Evolutionary conservation across 2,888 invertebrate genomes (phyloP).

Genomic region (Lycophotia porphyrea): DNA sequence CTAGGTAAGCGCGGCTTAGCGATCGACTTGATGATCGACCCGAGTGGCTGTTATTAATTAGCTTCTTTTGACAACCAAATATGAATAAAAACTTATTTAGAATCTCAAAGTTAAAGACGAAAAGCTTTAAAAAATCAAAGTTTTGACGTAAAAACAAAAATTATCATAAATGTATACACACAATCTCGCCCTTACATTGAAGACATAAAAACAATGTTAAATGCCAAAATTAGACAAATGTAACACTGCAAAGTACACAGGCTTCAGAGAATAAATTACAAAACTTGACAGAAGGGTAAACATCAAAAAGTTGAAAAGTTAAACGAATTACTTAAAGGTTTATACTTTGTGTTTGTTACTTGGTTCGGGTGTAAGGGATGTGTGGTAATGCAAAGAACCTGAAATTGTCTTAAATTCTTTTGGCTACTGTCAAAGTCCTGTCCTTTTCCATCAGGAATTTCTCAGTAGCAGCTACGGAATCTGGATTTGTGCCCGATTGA

Average conservation of each 20-base stretch:
- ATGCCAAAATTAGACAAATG: conserved; percentile 53
- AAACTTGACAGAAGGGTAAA: conserved; percentile 81
- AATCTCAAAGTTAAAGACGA: neutral
- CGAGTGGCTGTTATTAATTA: too few species aligned
- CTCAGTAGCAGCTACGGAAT: too few species aligned
- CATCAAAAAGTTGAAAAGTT: conserved; percentile 80
- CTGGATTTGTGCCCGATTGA: too few species aligned
- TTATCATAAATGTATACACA: neutral
- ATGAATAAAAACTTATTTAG: neutral
- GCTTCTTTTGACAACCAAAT: too few species aligned
- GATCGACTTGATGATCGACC: too few species aligned
- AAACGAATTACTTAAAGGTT: conserved; percentile 50
- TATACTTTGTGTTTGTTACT: conserved; percentile 43
- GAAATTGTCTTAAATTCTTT: neutral
- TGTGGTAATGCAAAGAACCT: conserved; percentile 18
- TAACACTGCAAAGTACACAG: conserved; percentile 65
- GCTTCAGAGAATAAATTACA: conserved; percentile 81
- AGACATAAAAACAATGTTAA: conserved; percentile 41
- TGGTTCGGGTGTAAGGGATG: neutral
- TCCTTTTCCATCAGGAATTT: too few species aligned
- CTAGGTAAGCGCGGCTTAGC: too few species aligned
- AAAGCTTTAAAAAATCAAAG: neutral
- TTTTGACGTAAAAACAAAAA: neutral
- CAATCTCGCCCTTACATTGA: conserved; percentile 3
- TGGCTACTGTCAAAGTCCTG: neutral